Base-by-base conservation (phyloP, 1,140 invertebrate genomes). In the Campoletis sonorensis region DNA sequence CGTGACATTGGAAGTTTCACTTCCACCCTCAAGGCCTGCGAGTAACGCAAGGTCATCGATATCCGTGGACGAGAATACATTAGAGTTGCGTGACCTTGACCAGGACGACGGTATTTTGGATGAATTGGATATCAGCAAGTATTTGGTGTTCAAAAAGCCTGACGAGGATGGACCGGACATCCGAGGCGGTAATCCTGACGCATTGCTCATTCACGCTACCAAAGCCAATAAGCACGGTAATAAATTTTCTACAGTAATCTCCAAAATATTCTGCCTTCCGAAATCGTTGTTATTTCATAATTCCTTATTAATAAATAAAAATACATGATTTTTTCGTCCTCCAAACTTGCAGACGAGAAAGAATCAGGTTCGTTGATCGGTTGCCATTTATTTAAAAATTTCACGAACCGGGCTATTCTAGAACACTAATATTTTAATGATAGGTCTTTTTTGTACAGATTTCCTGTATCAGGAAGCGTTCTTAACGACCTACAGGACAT, bases 401-500 rank as follows among this genome's bases (percentile, higher is more conserved):
- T 45, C 15, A 0, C 33, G 68, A 76, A 18, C 10, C 76, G 33
- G 10, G 33, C 11, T 15, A 8, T 13, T 27, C 4, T 58, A 78
- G 73, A 71, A 54, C 72, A 77, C 23, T 72, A 67, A 81, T 82
- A 40, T 80, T 72, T 78, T 82, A 33, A 82, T 79, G 70, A 58
- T 72, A 78, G 73, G 64, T 77, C 82, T 84, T 85, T 85, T 90
- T 86, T 83, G 90, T 92, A 58, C 93, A 97, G 97, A 98, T 92
- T 97, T 97, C 90, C 94, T 97, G 88, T 99, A 98, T 93, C 97
- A 98, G 94, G 98, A 99, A 93, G 98, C 98, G 51, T 99, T 99
- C 92, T 94, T 99, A 83, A 98, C 97, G 27, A 99, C 98, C 58
- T 99, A 99, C 91, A 94, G 98, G 85, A 99, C 98, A 79, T 99